Conservation (phyloP, 37 sponge, comb jelly and placozoan genomes). For the Spongia lamella region DNA sequence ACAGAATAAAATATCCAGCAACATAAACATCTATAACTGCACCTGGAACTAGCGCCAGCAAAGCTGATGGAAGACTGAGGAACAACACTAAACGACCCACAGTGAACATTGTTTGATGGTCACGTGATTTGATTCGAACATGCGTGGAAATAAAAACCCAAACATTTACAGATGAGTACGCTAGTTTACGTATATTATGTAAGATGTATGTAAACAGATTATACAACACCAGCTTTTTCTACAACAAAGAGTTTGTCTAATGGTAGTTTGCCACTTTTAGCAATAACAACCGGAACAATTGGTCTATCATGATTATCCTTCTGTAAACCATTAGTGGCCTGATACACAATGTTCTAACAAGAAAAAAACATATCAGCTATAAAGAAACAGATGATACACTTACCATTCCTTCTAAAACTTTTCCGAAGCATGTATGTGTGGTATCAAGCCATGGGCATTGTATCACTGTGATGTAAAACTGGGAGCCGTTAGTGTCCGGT, state of each 20-base stretch:
- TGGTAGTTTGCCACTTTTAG: constrained; percentile 45
- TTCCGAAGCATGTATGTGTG: constrained; percentile 81
- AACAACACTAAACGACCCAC: too few species aligned
- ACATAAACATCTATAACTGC: too few species aligned
- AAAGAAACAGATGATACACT: background rate
- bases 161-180: too few species aligned
- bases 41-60: too few species aligned
- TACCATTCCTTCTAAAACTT: constrained; percentile 80
- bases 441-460: constrained; percentile 75
- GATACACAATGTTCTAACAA: constrained; percentile 46
- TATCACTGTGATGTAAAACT: constrained; percentile 81
- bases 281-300: constrained; percentile 54
- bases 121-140: too few species aligned
- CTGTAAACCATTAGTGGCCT: constrained; percentile 30
- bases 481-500: constrained; percentile 82
- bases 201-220: background rate
- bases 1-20: too few species aligned
- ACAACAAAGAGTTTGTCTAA: constrained; percentile 46
- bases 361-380: background rate
- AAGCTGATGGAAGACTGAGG: too few species aligned
- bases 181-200: too few species aligned
- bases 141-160: too few species aligned
- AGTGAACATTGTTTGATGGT: too few species aligned
- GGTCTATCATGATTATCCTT: constrained; percentile 65
- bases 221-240: constrained; percentile 35